phyloP scores from a whole-genome alignment of 1,140 invertebrate species.

The Macrobrachium nipponense region DNA sequence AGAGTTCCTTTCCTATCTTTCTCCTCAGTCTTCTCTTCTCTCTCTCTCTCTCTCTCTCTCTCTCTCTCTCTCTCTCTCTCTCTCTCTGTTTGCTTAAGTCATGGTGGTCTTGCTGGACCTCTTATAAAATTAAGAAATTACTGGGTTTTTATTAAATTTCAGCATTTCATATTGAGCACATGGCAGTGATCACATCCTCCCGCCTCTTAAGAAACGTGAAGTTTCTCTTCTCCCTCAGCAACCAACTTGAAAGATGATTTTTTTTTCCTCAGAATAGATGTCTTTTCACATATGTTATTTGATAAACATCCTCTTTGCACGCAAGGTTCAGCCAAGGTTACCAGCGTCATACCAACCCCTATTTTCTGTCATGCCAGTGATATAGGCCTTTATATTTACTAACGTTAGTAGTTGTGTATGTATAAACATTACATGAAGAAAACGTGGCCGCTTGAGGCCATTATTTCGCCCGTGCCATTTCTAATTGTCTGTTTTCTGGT shows the following conservation, averaged over 20 bases:
- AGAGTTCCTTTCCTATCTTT: not conserved
- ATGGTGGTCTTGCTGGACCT: not conserved
- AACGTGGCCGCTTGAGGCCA: not conserved
- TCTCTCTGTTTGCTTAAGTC: not conserved
- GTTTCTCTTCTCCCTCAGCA: too few relatives aligned
- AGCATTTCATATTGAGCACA: too few relatives aligned
- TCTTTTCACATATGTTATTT: too few relatives aligned
- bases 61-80: not conserved
- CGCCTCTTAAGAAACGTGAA: too few relatives aligned
- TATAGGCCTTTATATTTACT: conserved; percentile 14
- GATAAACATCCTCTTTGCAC: too few relatives aligned
- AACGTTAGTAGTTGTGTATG: conserved; percentile 8
- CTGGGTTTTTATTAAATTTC: not conserved
- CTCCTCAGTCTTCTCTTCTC: not conserved
- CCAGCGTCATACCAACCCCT: too few relatives aligned
- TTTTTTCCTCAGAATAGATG: too few relatives aligned
- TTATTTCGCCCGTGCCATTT: conserved; percentile 19
- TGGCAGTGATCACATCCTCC: too few relatives aligned
- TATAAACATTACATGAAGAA: not conserved
- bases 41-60: not conserved
- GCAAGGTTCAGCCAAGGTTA: too few relatives aligned
- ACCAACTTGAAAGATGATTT: too few relatives aligned
- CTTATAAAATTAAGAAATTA: conserved; percentile 1
- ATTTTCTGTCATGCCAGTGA: not conserved
- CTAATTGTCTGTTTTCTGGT: not conserved